These are phyloP conservation scores for Pachypsylla venusta DNA, from an alignment of 1,140 invertebrate species.

Conservation along the genomic window DNA sequence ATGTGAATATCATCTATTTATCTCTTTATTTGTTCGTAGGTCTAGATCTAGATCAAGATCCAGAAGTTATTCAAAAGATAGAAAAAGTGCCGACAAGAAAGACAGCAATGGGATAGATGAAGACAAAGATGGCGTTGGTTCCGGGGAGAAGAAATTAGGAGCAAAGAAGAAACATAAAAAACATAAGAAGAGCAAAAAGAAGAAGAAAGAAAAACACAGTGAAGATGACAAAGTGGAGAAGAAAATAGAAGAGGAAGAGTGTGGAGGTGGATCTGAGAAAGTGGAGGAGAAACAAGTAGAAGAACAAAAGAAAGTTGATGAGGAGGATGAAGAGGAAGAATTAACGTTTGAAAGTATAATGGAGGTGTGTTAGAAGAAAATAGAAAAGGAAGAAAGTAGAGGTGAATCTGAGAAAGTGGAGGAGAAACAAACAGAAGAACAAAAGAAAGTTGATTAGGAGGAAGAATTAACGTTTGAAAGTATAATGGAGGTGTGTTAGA, in stretches of 20 bases:
- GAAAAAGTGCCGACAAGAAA: too few relatives aligned
- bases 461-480: slow-evolving; percentile 5
- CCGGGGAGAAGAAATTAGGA: neutral
- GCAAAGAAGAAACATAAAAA: neutral
- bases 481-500: too few relatives aligned
- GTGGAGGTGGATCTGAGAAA: too few relatives aligned
- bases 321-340: neutral
- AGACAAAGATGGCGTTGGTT: neutral
- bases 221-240: neutral
- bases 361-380: too few relatives aligned
- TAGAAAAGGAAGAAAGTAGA: neutral
- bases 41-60: too few relatives aligned
- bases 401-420: too few relatives aligned
- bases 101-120: neutral
- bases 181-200: neutral
- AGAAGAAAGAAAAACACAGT: neutral
- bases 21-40: too few relatives aligned
- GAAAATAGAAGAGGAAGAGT: neutral
- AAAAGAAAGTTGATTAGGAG: neutral
- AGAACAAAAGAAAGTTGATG: neutral
- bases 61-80: too few relatives aligned
- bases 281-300: neutral
- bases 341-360: slow-evolving; percentile 4
- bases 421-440: neutral
- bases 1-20: too few relatives aligned